Base-by-base conservation (phyloP, 2,888 invertebrate genomes). In the Drosophila rubida region DNA sequence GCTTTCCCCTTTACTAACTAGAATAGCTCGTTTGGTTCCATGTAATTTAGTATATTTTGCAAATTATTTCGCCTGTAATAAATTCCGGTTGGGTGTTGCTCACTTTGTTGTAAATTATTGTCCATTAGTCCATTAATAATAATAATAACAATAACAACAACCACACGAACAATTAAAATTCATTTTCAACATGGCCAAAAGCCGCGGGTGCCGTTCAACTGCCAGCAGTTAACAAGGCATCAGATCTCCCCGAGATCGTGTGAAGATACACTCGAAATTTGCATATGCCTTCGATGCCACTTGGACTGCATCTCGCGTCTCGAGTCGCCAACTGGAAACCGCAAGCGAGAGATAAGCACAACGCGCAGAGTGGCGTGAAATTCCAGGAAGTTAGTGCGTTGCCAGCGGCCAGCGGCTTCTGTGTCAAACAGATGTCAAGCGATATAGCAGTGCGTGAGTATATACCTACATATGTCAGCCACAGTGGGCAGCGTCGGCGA, bases 401-500 rank as follows among this genome's bases (percentile, higher is more conserved):
- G 73, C 74, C 66, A 27, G 61, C 59, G 75, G 86, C 83, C 39
- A 51, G 69, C 63, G 80, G 80, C 71, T 72, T 55, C 75, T 86
- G 87, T 89, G 80, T 86, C 88, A 85, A 88, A 68, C 73, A 75
- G 80, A 83, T 88, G 87, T 79, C 86, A 74, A 72, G 67, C 41
- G 58, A 32, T 49, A 37, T 14, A 50, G 39, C 22, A 59, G 5
- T 30, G 62, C 37, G 30, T 60, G 16, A 25, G 41, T 6, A 7
- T 30, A 39, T 35, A 11, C 35, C 37, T 41, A 35, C 35, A 59
- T 25, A 13, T 37, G 13, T 35, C 11, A 23, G 48, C 8, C 66
- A 73, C 73, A 60, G 70, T 73, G 63, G 73, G 46, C 8, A 8
- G n/a, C 9, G 19, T 3, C 19, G n/a, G 14, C 4, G 1, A 11